Evolutionary conservation across 2,113 vertebrate species (phyloP).

Genomic region (Speoplatyrhinus poulsoni): DNA sequence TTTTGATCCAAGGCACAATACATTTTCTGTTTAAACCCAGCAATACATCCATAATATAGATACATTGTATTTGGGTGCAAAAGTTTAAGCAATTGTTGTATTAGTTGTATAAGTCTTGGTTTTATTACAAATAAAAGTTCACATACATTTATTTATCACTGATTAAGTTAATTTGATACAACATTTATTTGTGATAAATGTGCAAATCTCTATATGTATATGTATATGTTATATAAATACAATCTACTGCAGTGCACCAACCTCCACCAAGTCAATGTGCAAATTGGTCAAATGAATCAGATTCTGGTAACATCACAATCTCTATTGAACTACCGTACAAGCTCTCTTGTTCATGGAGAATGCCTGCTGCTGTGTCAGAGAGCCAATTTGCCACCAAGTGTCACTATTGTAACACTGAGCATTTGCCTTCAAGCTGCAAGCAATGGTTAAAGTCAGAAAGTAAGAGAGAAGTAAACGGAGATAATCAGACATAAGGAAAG

Average conservation of each 20-base stretch:
- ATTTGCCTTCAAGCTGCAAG: neutral
- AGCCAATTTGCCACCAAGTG: constrained; percentile 59
- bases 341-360: neutral
- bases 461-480: neutral
- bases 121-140: neutral
- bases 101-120: no score
- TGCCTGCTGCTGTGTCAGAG: constrained; percentile 17
- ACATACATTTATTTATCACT: neutral
- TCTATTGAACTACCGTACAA: neutral
- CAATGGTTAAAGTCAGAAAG: constrained; percentile 10
- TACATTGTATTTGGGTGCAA: constrained; percentile 15
- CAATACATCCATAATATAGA: neutral
- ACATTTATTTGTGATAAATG: neutral
- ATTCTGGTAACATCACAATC: neutral
- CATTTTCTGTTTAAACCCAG: neutral
- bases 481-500: neutral
- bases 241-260: no score
- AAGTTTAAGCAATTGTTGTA: constrained; percentile 16
- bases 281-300: no score
- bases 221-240: no score
- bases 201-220: neutral
- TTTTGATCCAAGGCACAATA: neutral
- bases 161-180: neutral
- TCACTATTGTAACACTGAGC: constrained; percentile 67
- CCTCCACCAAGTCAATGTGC: no score